Percentiles rank a stretch among this genome's conserved stretches.
phyloP scores from a whole-genome alignment of 2,797 vertebrate genomes.

The Pseudochromis fuscus region DNA sequence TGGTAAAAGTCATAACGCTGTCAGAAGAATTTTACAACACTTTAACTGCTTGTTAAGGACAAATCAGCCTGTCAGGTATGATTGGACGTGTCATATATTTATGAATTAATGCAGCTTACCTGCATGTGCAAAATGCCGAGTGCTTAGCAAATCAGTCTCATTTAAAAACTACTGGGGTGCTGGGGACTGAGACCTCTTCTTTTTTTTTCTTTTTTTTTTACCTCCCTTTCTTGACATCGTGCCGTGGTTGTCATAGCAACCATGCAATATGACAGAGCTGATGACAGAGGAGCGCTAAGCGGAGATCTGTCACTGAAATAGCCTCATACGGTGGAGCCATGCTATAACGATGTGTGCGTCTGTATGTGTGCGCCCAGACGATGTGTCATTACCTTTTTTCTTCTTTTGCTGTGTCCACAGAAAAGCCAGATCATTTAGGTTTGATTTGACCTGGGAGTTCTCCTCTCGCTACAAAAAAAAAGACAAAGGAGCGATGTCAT shows the following conservation, averaged over 20 bases:
- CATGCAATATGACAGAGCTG: slow-evolving; percentile 89
- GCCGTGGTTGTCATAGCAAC: slow-evolving; percentile 89
- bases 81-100: slow-evolving; percentile 32
- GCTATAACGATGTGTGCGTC: slow-evolving; percentile 63
- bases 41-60: slow-evolving; percentile 69
- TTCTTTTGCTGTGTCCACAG: slow-evolving; percentile 66
- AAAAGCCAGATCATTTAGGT: slow-evolving; percentile 56
- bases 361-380: slow-evolving; percentile 17
- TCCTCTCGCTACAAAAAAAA: slow-evolving; percentile 44
- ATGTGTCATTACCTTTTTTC: slow-evolving; percentile 33
- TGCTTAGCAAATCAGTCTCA: slow-evolving; percentile 48
- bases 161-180: slow-evolving; percentile 56
- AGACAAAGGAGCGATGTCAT: slow-evolving; percentile 56
- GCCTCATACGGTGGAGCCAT: slow-evolving; percentile 56
- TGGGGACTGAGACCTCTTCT: slow-evolving; percentile 18
- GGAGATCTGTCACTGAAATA: slow-evolving; percentile 83
- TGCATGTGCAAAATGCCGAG: slow-evolving; percentile 7
- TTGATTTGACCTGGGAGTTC: slow-evolving; percentile 66
- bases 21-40: slow-evolving; percentile 71
- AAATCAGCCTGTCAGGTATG: slow-evolving; percentile 47
- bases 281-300: slow-evolving; percentile 86
- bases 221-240: slow-evolving; percentile 70
- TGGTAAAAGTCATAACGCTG: slow-evolving; percentile 60
- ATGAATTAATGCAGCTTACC: slow-evolving; percentile 13
- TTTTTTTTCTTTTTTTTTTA: slow-evolving; percentile 56